Percentiles rank a stretch among this genome's conserved stretches.
These are phyloP conservation scores for Diglossa cyanea DNA, from an alignment of 2,797 vertebrate genomes.

Conservation along the genomic window DNA sequence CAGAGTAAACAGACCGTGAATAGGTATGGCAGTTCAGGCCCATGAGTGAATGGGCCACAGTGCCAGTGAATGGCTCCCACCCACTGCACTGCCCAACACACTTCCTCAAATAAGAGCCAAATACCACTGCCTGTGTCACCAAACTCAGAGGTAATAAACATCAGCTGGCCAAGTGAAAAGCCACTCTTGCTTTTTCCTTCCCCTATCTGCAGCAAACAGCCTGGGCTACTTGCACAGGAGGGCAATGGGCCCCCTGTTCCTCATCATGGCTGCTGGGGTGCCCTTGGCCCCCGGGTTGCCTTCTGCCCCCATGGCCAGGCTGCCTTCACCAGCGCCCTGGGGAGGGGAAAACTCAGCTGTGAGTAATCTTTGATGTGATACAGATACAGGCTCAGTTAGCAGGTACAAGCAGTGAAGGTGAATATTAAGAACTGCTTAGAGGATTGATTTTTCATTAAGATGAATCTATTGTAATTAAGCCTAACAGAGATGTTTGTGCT, in stretches of 20 bases:
- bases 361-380: neutral
- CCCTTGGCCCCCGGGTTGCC: neutral
- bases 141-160: neutral
- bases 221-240: neutral
- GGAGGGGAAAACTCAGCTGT: neutral
- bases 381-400: neutral
- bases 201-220: neutral
- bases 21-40: neutral
- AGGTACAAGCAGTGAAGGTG: neutral
- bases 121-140: neutral
- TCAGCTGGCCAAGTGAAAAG: neutral
- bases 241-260: fast-evolving
- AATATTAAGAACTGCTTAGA: neutral
- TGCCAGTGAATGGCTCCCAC: neutral
- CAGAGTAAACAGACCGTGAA: neutral
- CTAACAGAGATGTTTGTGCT: neutral
- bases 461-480: slow-evolving; percentile 36
- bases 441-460: slow-evolving; percentile 35
- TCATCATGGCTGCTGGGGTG: fast-evolving
- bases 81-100: neutral
- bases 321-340: neutral
- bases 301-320: neutral
- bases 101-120: neutral
- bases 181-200: neutral
- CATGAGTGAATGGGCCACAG: neutral